A percentile compares a stretch with the other conserved stretches of the same genome.
These are phyloP conservation scores for Pammene fasciana DNA, from an alignment of 2,888 invertebrate species.

Conservation along the genomic window DNA sequence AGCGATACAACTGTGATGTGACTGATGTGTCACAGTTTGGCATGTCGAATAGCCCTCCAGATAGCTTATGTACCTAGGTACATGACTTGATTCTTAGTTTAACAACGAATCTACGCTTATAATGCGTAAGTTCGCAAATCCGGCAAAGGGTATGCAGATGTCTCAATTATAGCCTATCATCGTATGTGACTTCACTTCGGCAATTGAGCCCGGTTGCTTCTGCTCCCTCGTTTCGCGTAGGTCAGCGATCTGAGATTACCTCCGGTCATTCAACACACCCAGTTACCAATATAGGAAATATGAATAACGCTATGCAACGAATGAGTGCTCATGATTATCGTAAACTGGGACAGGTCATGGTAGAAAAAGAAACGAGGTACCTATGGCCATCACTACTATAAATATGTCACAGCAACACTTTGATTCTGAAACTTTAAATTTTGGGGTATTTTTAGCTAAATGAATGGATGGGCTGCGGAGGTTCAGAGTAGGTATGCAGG, in stretches of 20 bases:
- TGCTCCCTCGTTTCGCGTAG: slow-evolving; percentile 11
- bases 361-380: background rate
- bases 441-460: no score
- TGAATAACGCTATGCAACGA: slow-evolving; percentile 3
- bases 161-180: slow-evolving; percentile 51
- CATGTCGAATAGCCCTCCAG: no score
- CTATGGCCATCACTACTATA: no score
- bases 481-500: no score
- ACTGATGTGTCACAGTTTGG: no score
- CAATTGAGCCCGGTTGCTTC: slow-evolving; percentile 34
- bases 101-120: slow-evolving; percentile 5
- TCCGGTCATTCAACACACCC: slow-evolving; percentile 4
- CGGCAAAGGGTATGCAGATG: slow-evolving; percentile 49
- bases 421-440: no score
- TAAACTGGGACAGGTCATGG: background rate
- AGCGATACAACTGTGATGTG: no score
- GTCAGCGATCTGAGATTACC: slow-evolving; percentile 16
- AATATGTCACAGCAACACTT: no score
- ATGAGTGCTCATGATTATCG: slow-evolving; percentile 3
- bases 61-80: no score
- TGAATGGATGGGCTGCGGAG: no score
- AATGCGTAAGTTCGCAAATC: slow-evolving; percentile 18
- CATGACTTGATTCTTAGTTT: background rate
- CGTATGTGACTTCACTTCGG: slow-evolving; percentile 36
- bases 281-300: slow-evolving; percentile 1